Percentiles rank a stretch among this genome's conserved stretches.
phyloP scores from a whole-genome alignment of 2,113 vertebrate species.

The Scophthalmus maximus region DNA sequence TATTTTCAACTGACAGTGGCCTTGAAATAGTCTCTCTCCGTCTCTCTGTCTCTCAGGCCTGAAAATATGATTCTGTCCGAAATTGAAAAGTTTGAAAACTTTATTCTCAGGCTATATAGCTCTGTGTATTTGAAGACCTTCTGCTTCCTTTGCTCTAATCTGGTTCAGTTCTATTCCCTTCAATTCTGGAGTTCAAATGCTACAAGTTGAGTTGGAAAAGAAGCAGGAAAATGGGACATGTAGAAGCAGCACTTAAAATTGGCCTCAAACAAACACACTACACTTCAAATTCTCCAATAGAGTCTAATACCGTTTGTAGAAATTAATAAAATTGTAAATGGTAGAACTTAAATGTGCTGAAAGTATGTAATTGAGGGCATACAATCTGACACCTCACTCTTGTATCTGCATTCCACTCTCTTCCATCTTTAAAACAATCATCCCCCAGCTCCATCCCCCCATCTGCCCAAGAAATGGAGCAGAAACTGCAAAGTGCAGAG shows the following conservation, averaged over 20 bases:
- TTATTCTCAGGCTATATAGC: background rate
- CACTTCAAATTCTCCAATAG: background rate
- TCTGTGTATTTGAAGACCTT: background rate
- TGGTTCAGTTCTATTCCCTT: background rate
- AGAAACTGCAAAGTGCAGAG: slow-evolving; percentile 47
- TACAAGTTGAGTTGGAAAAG: background rate
- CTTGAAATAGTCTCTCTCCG: slow-evolving; percentile 38
- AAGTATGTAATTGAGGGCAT: background rate
- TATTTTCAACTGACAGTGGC: slow-evolving; percentile 46
- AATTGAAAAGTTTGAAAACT: background rate
- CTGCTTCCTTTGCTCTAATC: too few relatives aligned
- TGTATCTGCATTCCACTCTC: background rate
- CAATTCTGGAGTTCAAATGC: background rate
- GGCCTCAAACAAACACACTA: slow-evolving; percentile 20
- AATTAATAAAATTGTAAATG: slow-evolving; percentile 10
- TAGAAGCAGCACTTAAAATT: background rate
- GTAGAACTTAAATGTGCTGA: background rate
- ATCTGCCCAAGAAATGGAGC: slow-evolving; percentile 41
- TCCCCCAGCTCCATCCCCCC: background rate
- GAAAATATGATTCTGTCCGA: background rate
- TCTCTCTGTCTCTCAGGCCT: background rate
- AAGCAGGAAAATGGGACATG: background rate
- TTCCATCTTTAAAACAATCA: slow-evolving; percentile 16
- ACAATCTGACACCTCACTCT: background rate
- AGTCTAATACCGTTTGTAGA: slow-evolving; percentile 33